Percentiles rank a stretch among this genome's conserved stretches.
These are phyloP conservation scores for Rotaria sp. DNA, from an alignment of 2,888 invertebrate species.

Conservation along the genomic window DNA sequence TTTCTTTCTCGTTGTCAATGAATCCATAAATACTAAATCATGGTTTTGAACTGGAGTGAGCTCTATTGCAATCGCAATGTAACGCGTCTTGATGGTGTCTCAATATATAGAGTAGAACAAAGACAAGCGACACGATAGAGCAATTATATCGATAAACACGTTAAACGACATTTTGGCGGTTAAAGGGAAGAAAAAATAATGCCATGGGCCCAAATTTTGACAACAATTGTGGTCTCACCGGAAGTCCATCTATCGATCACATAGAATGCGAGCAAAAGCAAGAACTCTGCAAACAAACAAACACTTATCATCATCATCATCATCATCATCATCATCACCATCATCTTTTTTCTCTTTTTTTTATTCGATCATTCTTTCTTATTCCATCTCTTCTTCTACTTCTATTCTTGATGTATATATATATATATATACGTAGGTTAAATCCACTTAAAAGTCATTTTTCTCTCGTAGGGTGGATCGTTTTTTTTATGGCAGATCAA, in stretches of 20 bases:
- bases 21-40: constrained; percentile 10
- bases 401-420: background rate
- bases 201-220: background rate
- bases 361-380: background rate
- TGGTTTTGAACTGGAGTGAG: background rate
- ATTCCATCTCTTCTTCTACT: background rate
- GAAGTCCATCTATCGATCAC: constrained; percentile 14
- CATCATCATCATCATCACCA: background rate
- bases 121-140: background rate
- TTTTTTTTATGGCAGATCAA: background rate
- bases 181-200: background rate
- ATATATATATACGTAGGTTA: background rate
- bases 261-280: background rate
- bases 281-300: constrained; percentile 7
- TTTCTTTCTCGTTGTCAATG: constrained; percentile 12
- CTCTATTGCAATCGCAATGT: background rate
- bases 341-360: no score
- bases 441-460: background rate
- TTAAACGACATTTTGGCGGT: background rate
- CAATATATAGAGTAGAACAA: background rate
- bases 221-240: background rate
- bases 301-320: constrained; percentile 9
- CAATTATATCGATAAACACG: constrained; percentile 12
- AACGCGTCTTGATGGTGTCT: background rate
- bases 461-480: background rate